phyloP scores from a whole-genome alignment of 2,888 invertebrate species.

The Yponomeuta sedellus region DNA sequence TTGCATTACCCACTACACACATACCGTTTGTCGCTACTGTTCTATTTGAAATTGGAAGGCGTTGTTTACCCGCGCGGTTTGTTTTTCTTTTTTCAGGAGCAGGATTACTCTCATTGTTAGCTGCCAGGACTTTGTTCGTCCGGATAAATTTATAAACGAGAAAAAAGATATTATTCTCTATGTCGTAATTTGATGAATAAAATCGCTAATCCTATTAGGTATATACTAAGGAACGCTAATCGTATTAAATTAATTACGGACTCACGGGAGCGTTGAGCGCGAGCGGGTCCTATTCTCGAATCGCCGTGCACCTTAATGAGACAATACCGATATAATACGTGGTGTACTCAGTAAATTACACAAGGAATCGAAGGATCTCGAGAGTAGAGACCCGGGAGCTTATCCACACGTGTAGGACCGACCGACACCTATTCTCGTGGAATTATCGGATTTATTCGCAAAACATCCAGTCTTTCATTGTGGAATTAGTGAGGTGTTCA shows the following conservation, averaged over 20 bases:
- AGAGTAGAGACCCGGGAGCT: not conserved
- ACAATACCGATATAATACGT: not conserved
- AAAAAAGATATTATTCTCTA: not conserved
- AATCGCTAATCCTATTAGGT: slow-evolving; percentile 3
- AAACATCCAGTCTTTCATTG: slow-evolving; percentile 13
- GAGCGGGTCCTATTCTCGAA: not conserved
- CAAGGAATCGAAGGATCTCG: not conserved
- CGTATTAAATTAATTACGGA: not conserved
- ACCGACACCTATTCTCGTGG: slow-evolving; percentile 10
- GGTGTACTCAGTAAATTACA: not conserved
- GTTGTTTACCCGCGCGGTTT: not conserved
- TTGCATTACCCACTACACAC: not conserved
- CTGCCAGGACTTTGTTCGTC: not conserved
- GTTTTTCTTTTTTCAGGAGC: not conserved
- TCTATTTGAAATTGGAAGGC: slow-evolving; percentile 4
- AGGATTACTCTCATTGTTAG: not conserved
- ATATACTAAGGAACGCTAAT: not conserved
- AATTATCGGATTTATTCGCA: slow-evolving; percentile 14
- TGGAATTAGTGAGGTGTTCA: slow-evolving; percentile 11
- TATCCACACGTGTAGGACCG: slow-evolving; percentile 10
- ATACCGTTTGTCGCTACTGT: not conserved
- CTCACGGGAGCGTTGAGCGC: not conserved
- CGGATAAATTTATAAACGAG: not conserved
- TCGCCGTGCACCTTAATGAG: not conserved
- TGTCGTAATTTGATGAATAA: not conserved